Evolutionary conservation across 2,888 invertebrate genomes (phyloP).

Genomic region (Seira sanloemensis): DNA sequence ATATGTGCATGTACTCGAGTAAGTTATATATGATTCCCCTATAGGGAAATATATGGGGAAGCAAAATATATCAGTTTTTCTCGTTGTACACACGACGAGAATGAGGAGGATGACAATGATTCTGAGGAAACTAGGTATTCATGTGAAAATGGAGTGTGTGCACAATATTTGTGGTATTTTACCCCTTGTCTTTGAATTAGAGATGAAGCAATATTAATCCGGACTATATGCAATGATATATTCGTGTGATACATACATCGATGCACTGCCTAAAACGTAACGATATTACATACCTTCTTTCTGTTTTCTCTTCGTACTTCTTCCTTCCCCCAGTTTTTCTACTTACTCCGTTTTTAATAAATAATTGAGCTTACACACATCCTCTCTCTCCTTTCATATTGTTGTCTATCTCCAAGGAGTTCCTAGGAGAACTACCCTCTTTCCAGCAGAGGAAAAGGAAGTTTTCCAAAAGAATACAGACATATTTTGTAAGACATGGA

Average conservation of each 20-base stretch:
- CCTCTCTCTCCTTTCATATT: constrained; percentile 55
- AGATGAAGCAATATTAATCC: neutral
- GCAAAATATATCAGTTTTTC: neutral
- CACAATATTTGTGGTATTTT: neutral
- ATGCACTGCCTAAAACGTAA: too few species aligned
- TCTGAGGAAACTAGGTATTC: too few species aligned
- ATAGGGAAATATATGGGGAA: too few species aligned
- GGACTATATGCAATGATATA: neutral
- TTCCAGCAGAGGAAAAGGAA: neutral
- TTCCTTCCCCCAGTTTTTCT: neutral
- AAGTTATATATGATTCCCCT: too few species aligned
- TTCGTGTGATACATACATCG: too few species aligned
- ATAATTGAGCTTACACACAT: constrained; percentile 57
- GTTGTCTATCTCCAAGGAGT: constrained; percentile 53
- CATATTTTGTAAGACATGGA: neutral
- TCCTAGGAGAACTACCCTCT: too few species aligned
- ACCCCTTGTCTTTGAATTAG: neutral
- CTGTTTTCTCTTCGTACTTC: too few species aligned
- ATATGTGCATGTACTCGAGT: too few species aligned
- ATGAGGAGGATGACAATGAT: constrained; percentile 8
- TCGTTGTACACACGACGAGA: constrained; percentile 7
- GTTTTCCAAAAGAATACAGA: neutral
- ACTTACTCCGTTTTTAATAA: constrained; percentile 50
- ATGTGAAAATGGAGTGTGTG: too few species aligned
- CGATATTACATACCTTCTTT: too few species aligned